phyloP scores from a whole-genome alignment of 2,888 invertebrate genomes.

The Gnatocerus cornutus region DNA sequence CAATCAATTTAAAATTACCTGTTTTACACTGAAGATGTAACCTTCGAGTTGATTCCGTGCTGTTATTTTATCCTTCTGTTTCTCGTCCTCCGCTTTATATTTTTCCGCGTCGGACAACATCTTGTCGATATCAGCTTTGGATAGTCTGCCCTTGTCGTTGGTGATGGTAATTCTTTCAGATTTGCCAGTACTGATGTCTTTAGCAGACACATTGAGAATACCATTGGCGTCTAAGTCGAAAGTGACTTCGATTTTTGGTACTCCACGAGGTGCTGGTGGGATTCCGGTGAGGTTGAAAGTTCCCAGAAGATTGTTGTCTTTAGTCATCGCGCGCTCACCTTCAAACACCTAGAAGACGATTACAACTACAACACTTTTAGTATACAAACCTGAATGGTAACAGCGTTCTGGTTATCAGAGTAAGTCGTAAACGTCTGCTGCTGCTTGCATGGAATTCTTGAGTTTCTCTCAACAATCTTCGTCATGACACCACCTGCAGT shows the following conservation, averaged over 20 bases:
- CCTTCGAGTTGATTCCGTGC: constrained; percentile 85
- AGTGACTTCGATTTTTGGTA: constrained; percentile 84
- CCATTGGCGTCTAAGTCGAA: constrained; percentile 94
- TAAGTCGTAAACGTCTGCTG: constrained; percentile 91
- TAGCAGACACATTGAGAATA: constrained; percentile 86
- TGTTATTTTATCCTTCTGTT: constrained; percentile 78
- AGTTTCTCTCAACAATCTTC: constrained; percentile 87
- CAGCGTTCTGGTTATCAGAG: constrained; percentile 92
- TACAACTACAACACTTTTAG: not conserved
- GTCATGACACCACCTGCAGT: constrained; percentile 91
- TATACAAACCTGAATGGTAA: constrained; percentile 81
- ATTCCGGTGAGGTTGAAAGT: constrained; percentile 88
- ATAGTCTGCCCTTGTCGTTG: constrained; percentile 89
- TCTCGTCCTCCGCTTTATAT: constrained; percentile 84
- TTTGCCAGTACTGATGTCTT: constrained; percentile 86
- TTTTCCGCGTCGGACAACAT: constrained; percentile 89
- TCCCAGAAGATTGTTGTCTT: constrained; percentile 89
- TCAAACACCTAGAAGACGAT: constrained; percentile 78
- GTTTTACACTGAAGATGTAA: constrained; percentile 82
- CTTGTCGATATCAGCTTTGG: constrained; percentile 89
- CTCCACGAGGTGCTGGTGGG: constrained; percentile 88
- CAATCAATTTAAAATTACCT: constrained; percentile 64
- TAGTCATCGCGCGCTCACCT: constrained; percentile 92
- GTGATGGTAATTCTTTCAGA: constrained; percentile 89
- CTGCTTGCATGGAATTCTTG: constrained; percentile 86